Percentiles rank a stretch among this genome's conserved stretches.
phyloP scores from a whole-genome alignment of 2,797 vertebrate species.

The Neomorphus geoffroyi region DNA sequence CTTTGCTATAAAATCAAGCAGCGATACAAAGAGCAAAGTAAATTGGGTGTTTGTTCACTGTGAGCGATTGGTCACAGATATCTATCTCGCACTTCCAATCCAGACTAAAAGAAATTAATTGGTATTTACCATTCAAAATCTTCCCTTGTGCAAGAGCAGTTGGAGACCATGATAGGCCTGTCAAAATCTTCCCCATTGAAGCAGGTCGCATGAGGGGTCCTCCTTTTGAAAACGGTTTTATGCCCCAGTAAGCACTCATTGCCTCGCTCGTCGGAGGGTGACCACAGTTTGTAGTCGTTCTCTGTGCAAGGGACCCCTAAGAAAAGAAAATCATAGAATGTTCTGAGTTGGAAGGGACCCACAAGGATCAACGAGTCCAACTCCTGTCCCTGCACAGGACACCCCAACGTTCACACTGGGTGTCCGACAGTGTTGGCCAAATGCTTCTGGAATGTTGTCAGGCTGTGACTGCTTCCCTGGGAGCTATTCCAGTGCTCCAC shows the following conservation, averaged over 20 bases:
- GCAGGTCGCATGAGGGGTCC: conserved; percentile 93
- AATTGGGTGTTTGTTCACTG: neutral
- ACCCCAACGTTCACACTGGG: too few relatives aligned
- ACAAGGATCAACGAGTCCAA: too few relatives aligned
- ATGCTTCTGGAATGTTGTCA: too few relatives aligned
- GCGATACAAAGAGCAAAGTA: neutral
- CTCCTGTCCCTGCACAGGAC: too few relatives aligned
- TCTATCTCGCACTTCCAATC: neutral
- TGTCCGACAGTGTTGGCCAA: too few relatives aligned
- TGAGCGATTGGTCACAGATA: neutral
- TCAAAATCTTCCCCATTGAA: conserved; percentile 98
- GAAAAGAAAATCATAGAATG: neutral
- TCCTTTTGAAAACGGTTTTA: conserved; percentile 90
- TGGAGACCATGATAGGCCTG: conserved; percentile 88
- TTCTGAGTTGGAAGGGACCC: too few relatives aligned
- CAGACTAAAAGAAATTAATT: neutral
- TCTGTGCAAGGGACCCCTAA: conserved; percentile 93
- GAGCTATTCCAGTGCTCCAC: too few relatives aligned
- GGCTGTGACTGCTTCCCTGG: too few relatives aligned
- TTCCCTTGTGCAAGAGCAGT: conserved; percentile 95
- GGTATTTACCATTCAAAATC: conserved; percentile 93
- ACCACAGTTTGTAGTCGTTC: conserved; percentile 97
- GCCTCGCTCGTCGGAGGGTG: conserved; percentile 92
- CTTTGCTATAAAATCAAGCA: neutral
- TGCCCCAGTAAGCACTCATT: conserved; percentile 93